phyloP scores from a whole-genome alignment of 2,113 vertebrate species.

The Tinamus guttatus region DNA sequence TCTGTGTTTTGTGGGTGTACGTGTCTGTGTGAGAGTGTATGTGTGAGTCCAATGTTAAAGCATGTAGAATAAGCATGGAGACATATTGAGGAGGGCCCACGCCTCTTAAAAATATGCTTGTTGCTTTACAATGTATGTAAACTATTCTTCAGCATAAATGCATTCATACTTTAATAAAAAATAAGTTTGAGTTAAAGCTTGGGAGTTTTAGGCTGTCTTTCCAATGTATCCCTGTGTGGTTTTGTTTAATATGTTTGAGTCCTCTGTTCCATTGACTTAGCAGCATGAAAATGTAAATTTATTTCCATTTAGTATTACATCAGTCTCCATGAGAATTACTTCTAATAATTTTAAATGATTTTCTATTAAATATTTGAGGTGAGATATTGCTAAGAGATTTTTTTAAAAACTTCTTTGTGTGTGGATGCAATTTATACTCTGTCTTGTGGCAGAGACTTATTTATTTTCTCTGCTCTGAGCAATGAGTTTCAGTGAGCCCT shows the following conservation, averaged over 20 bases:
- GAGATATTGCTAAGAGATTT: not conserved
- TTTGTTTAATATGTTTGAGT: not conserved
- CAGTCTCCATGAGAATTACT: not conserved
- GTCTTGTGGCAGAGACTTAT: not conserved
- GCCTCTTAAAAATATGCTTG: slow-evolving; percentile 74
- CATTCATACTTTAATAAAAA: slow-evolving; percentile 83
- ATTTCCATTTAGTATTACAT: not conserved
- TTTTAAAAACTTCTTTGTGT: not conserved
- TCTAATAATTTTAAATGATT: not conserved
- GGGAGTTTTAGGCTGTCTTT: slow-evolving; percentile 50
- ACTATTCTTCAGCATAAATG: slow-evolving; percentile 76
- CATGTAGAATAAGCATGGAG: slow-evolving; percentile 72
- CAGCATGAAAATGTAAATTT: not conserved
- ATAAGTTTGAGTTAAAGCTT: slow-evolving; percentile 71
- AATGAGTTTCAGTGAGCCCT: not conserved
- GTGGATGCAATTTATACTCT: not conserved
- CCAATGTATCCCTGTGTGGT: not conserved
- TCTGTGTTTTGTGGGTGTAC: slow-evolving; percentile 50
- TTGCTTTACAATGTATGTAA: slow-evolving; percentile 80
- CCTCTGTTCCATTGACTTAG: not conserved
- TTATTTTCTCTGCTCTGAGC: not conserved
- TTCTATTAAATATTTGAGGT: not conserved
- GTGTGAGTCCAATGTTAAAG: slow-evolving; percentile 53
- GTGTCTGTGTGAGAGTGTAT: slow-evolving; percentile 22
- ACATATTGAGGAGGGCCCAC: slow-evolving; percentile 45